Conservation (phyloP, 2,888 invertebrate genomes). For the Hydraecia micacea region DNA sequence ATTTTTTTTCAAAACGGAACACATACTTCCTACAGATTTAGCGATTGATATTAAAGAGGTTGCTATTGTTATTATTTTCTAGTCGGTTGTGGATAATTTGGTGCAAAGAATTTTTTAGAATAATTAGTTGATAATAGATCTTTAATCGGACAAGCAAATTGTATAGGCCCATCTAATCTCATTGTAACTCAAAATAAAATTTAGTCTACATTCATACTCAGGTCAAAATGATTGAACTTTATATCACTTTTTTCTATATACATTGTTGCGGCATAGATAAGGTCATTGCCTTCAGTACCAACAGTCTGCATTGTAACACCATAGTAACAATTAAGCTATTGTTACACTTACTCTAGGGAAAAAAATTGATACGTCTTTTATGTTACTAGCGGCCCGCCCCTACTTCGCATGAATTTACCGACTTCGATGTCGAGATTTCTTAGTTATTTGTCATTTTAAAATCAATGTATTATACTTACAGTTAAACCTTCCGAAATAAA, state of each 20-base stretch:
- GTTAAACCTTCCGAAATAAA: not conserved
- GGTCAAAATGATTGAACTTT: conserved; percentile 39
- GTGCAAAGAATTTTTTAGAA: not conserved
- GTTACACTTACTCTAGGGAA: not conserved
- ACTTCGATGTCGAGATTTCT: not conserved
- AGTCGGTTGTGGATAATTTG: not conserved
- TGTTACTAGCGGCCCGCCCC: not conserved
- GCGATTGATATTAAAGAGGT: conserved; percentile 42
- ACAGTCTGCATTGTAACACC: conserved; percentile 9
- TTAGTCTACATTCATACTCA: not conserved
- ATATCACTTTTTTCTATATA: conserved; percentile 16
- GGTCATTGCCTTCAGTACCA: conserved; percentile 42
- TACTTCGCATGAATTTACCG: not conserved
- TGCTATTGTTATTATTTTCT: conserved; percentile 39
- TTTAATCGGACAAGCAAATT: not conserved
- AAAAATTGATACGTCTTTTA: not conserved
- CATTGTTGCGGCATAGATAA: conserved; percentile 1
- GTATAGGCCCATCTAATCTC: not conserved
- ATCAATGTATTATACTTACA: not conserved
- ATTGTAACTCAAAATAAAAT: conserved; percentile 17
- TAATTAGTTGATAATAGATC: not conserved
- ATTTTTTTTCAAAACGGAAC: conserved; percentile 63
- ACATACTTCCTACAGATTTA: conserved; percentile 67
- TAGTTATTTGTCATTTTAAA: not conserved
- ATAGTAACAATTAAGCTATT: conserved; percentile 13